These are phyloP conservation scores for Bombycilla garrulus DNA, from an alignment of 2,113 vertebrate genomes.

Conservation along the genomic window DNA sequence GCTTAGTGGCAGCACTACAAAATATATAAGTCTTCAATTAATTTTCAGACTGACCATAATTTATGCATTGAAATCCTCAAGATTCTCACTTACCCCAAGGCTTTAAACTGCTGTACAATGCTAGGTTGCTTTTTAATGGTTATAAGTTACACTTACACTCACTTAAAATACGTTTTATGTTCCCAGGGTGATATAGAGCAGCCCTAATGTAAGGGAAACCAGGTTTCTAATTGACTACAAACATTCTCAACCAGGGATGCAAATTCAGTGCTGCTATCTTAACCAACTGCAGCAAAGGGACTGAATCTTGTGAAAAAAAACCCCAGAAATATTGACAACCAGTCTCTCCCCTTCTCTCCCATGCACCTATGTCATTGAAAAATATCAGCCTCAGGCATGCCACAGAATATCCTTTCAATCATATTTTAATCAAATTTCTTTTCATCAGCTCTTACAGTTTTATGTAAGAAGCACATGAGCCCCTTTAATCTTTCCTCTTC, in stretches of 20 bases:
- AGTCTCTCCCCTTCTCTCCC: neutral
- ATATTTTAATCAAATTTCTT: conserved; percentile 23
- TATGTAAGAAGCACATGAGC: neutral
- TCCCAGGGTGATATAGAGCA: conserved; percentile 11
- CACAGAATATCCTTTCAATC: conserved; percentile 17
- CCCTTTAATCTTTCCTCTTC: conserved; percentile 15
- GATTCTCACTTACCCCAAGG: neutral
- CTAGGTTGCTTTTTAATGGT: conserved; percentile 9
- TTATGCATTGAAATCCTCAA: neutral
- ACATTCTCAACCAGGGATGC: neutral
- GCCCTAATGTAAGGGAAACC: neutral
- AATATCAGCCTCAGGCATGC: neutral
- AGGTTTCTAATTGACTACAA: conserved; percentile 9
- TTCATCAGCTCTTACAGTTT: conserved; percentile 23
- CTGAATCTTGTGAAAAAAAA: neutral
- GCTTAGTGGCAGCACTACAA: neutral
- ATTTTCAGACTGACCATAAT: neutral
- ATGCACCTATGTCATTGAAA: neutral
- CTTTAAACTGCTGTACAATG: neutral
- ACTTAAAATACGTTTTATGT: conserved; percentile 28
- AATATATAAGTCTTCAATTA: neutral
- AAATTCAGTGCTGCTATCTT: neutral
- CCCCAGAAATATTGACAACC: neutral
- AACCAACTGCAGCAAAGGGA: neutral
- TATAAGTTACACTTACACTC: neutral